Conservation (phyloP, 2,113 vertebrate genomes). For the Calypte anna region DNA sequence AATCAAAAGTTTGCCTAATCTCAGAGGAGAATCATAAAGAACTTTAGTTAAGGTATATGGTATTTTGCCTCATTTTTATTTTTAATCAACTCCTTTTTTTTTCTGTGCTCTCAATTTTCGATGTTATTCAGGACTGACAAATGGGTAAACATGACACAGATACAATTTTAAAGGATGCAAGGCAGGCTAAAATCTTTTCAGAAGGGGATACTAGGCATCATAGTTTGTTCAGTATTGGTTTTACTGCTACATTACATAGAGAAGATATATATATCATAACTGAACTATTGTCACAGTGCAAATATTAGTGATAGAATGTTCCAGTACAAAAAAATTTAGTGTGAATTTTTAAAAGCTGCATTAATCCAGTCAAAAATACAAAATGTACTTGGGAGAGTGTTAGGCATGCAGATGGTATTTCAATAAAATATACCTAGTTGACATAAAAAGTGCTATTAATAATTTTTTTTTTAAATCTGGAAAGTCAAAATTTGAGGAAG, state of each 20-base stretch:
- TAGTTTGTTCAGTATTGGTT: neutral
- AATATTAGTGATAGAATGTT: neutral
- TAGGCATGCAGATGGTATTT: neutral
- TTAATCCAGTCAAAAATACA: neutral
- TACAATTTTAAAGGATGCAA: neutral
- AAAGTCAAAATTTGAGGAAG: neutral
- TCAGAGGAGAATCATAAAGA: slow-evolving; percentile 32
- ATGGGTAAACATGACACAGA: neutral
- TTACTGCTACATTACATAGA: neutral
- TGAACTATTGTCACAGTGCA: neutral
- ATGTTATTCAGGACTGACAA: neutral
- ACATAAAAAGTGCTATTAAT: neutral
- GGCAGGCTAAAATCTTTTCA: neutral
- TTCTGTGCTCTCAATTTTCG: neutral
- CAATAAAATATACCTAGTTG: neutral
- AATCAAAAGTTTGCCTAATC: slow-evolving; percentile 62
- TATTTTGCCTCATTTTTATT: slow-evolving; percentile 24
- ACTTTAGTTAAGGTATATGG: neutral
- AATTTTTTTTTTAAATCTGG: neutral
- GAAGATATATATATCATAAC: neutral
- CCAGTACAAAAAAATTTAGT: neutral
- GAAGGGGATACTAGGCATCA: neutral
- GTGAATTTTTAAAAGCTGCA: neutral
- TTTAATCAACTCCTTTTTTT: neutral
- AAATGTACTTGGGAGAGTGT: neutral